These are phyloP conservation scores for Bubo blakistoni DNA, from an alignment of 2,113 vertebrate genomes.

Conservation along the genomic window DNA sequence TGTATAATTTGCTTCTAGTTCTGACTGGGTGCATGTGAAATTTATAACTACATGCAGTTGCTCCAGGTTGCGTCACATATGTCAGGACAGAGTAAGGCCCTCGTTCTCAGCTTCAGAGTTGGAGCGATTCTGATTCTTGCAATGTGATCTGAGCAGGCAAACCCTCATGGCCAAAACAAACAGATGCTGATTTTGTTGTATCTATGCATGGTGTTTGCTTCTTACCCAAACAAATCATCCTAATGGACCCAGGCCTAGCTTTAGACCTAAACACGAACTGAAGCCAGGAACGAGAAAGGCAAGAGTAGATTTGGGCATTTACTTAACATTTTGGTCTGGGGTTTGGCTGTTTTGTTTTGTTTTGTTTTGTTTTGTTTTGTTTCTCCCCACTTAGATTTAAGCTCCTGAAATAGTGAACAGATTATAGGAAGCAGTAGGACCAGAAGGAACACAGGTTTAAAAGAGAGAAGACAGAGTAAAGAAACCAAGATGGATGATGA, in stretches of 20 bases:
- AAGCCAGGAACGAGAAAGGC: background rate
- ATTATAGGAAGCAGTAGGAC: background rate
- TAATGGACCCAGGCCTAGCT: background rate
- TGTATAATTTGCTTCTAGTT: background rate
- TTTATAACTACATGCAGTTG: background rate
- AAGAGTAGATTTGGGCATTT: background rate
- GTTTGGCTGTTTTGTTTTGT: background rate
- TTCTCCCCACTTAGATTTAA: background rate
- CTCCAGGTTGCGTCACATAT: background rate
- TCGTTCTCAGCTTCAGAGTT: rapidly evolving
- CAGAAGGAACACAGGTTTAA: background rate
- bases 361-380: background rate
- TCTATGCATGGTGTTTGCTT: background rate
- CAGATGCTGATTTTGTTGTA: background rate
- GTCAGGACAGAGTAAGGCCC: background rate
- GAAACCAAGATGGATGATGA: background rate
- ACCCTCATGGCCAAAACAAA: background rate
- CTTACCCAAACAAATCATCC: background rate
- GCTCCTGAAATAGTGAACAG: background rate
- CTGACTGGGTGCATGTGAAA: background rate
- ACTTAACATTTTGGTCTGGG: background rate
- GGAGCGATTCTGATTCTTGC: background rate
- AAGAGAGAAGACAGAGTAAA: background rate
- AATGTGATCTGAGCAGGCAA: background rate
- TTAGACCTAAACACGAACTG: background rate